Base-by-base conservation (phyloP, 2,888 invertebrate genomes). In the Pandemis heparana region DNA sequence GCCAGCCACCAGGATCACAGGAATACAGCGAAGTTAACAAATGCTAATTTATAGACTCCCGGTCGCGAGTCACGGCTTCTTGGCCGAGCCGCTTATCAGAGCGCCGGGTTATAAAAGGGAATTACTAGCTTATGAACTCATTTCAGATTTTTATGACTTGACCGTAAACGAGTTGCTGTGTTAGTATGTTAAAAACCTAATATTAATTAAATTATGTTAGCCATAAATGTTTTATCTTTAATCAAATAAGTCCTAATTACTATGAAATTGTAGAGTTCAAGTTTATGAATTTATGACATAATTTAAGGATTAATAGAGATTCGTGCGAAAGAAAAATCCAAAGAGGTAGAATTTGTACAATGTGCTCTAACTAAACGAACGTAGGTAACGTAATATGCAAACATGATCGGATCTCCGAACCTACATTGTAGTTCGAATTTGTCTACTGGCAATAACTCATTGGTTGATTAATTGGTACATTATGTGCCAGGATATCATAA, bases 1-100 rank as follows among this genome's bases (percentile, higher is more conserved):
- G 16, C 16, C 5, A 51, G 18, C 14, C 10, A 70, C 70, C 56
- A 64, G 64, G 70, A 59, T 46, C 38, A 10, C 48, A 65, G 16
- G 23, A 66, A 39, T 23, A 16, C 12, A 8, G 51, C 62, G 66
- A 23, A 68, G 77, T 71, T 76, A 79, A 78, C 77, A 76, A 80
- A 82, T 80, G 83, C 67, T 68, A 71, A 71, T 64, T 71, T 51
- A 81, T 80, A 76, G 79, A 78, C 75, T 70, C 75, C 77, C 75
- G 75, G 60, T 70, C 77, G 71, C 77, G 75, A 78, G 75, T 75
- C 74, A 77, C 79, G 80, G 72, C 77, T 65, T 74, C 79, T 78
- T 70, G 79, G 79, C 79, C 79, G 76, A 41, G 73, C 46, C 77
- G 79, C 75, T 80, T 80, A 79, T 80, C 78, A 69, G 59, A 60